A percentile compares a stretch with the other conserved stretches of the same genome.
Conservation (phyloP, 2,888 invertebrate genomes). For the Netelia fuscicornis region DNA sequence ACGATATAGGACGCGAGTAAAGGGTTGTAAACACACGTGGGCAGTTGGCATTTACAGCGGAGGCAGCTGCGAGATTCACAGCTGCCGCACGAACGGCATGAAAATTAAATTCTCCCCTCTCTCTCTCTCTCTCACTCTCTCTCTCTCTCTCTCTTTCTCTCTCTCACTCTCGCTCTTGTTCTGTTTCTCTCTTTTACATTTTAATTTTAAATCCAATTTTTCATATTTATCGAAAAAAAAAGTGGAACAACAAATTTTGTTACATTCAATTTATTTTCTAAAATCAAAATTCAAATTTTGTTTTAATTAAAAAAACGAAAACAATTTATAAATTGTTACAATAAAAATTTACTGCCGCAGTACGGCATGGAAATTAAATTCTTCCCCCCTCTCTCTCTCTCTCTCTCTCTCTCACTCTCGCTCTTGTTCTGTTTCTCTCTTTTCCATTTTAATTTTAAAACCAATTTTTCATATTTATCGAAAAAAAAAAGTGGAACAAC, state of each 20-base stretch:
- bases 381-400: too few species aligned
- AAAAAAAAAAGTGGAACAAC: neutral
- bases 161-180: too few species aligned
- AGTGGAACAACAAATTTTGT: neutral
- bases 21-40: conserved; percentile 65
- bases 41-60: conserved; percentile 36
- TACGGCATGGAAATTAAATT: too few species aligned
- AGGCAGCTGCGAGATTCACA: conserved; percentile 57
- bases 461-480: neutral
- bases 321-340: neutral
- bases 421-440: neutral
- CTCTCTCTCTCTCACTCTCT: conserved; percentile 25
- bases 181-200: too few species aligned
- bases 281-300: neutral
- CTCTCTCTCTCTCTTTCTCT: too few species aligned
- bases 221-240: neutral
- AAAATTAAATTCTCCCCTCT: conserved; percentile 58
- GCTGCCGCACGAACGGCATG: conserved; percentile 49
- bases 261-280: neutral
- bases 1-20: conserved; percentile 44
- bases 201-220: neutral
- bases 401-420: too few species aligned
- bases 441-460: neutral
- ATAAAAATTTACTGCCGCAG: neutral
- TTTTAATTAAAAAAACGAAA: neutral